Evolutionary conservation across 2,888 invertebrate genomes (phyloP).

Genomic region (Acleris emargana): DNA sequence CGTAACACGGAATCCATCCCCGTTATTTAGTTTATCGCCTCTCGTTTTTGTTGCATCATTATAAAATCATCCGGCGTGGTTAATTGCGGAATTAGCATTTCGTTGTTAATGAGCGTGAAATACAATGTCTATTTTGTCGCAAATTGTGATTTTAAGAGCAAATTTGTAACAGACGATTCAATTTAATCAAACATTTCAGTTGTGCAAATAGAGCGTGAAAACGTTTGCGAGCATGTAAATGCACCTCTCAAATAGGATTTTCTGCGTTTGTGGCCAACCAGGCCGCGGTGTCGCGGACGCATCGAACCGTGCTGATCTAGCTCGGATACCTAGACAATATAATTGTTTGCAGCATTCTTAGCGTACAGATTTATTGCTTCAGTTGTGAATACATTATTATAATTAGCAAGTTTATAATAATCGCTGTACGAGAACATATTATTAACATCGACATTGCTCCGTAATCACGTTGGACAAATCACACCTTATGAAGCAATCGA

Average conservation of each 20-base stretch:
- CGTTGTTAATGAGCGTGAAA: constrained; percentile 57
- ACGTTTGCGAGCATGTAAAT: constrained; percentile 62
- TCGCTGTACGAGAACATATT: constrained; percentile 19
- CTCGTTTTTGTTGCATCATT: constrained; percentile 53
- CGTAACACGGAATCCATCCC: constrained; percentile 63
- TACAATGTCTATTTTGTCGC: constrained; percentile 51
- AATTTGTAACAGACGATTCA: constrained; percentile 67
- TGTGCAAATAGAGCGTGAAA: constrained; percentile 75
- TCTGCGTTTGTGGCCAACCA: constrained; percentile 66
- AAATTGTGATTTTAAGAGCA: constrained; percentile 54
- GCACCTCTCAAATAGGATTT: constrained; percentile 62
- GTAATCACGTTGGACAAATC: background rate
- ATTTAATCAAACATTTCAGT: constrained; percentile 73
- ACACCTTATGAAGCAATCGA: constrained; percentile 5
- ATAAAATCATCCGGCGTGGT: constrained; percentile 49
- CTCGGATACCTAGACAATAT: constrained; percentile 58
- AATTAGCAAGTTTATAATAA: constrained; percentile 33
- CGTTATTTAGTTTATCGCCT: constrained; percentile 67
- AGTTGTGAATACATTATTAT: constrained; percentile 49
- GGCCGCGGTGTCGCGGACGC: constrained; percentile 55
- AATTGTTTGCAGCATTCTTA: constrained; percentile 62
- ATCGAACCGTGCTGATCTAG: constrained; percentile 65
- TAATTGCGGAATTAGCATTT: constrained; percentile 57
- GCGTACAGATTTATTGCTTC: constrained; percentile 52
- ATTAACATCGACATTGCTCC: constrained; percentile 17